Evolutionary conservation across 2,888 invertebrate genomes (phyloP), one percentile per base, ranked within the genome.

Genomic region (Drosophila antonietae): DNA sequence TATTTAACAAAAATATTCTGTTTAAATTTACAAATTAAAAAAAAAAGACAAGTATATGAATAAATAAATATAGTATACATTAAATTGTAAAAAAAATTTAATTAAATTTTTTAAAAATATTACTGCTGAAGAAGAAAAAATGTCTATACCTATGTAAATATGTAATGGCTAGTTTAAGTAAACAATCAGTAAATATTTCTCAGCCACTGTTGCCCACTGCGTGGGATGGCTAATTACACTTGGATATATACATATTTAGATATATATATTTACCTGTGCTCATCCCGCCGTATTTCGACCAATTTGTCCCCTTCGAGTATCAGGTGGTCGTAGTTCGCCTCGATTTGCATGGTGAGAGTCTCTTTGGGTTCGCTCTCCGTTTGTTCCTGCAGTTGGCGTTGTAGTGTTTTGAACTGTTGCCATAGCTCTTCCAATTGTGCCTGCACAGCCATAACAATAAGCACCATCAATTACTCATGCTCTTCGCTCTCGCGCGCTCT

Each of bases 301-400:
- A 92, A 70, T 44, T 91, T 92, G 69, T 93, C 93, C 15, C 93
- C 93, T 67, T 92, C 92, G 2, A 83, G 69, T 70, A 92, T 92
- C 28, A 92, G 75, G 59, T 92, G 91, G 83, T 92, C 93, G 55
- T 93, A 92, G 73, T 92, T 92, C 47, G 91, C 90, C 73, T 93
- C 92, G 47, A 92, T 92, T 84, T 93, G 86, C 93, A 92, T 90
- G 56, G 90, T 85, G 47, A 92, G 73, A 2, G 91, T 80, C 79
- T 93, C 92, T 44, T 90, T 92, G 23, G 91, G 90, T 23, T 93
- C 92, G 55, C 89, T 86, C 53, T 92, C 93, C 8, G 85, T 80
- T 68, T 92, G 91, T 57, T 91, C 91, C 73, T 92, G 92, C 3
- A 92, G 78, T 44, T 91, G 89, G 8, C 91, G 88, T 71, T 92